phyloP scores from a whole-genome alignment of 2,797 vertebrate genomes.

The Acanthornis magna region DNA sequence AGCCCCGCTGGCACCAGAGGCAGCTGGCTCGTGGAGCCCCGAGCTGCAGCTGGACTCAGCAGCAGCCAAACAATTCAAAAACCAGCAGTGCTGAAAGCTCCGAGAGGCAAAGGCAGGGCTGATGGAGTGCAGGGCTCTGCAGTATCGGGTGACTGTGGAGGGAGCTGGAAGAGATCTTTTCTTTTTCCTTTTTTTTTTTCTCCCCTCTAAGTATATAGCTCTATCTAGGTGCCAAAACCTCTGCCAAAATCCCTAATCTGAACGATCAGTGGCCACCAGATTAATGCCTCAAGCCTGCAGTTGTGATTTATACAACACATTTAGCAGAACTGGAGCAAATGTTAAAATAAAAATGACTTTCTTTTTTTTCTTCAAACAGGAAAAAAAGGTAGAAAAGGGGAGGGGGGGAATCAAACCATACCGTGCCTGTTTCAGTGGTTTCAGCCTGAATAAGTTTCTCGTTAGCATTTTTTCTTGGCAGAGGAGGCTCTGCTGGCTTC shows the following conservation, averaged over 20 bases:
- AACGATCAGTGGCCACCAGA: neutral
- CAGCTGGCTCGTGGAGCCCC: neutral
- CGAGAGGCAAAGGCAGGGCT: neutral
- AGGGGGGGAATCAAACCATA: neutral
- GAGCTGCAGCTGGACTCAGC: neutral
- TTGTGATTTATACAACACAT: neutral
- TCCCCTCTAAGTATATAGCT: neutral
- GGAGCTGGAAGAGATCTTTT: neutral
- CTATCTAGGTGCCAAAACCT: neutral
- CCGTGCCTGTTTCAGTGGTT: conserved; percentile 81
- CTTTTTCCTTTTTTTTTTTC: no score
- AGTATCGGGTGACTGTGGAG: neutral
- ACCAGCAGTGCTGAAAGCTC: neutral
- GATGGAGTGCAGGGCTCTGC: neutral
- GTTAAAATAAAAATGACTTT: neutral
- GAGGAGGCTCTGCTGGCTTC: conserved; percentile 65
- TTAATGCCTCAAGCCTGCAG: neutral
- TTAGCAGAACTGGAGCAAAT: neutral
- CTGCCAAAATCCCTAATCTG: neutral
- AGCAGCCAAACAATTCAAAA: neutral
- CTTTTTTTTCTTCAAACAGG: neutral
- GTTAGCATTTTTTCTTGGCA: conserved; percentile 71
- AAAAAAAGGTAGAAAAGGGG: neutral
- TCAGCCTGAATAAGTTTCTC: conserved; percentile 86
- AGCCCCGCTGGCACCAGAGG: neutral